Evolutionary conservation across 2,888 invertebrate genomes (phyloP).

Genomic region (Dicycla oo): DNA sequence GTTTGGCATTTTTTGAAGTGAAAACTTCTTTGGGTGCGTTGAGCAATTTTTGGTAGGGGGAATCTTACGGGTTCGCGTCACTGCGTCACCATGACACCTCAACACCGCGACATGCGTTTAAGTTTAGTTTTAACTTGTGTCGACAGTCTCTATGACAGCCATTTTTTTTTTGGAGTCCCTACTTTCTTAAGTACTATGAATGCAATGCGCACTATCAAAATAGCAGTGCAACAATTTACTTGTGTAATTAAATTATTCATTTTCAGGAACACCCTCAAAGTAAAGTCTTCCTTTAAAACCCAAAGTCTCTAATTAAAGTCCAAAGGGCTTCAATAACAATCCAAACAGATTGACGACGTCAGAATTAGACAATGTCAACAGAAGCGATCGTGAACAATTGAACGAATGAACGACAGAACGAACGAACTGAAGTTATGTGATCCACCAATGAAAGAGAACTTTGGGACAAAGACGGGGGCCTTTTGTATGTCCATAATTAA

Average conservation of each 20-base stretch:
- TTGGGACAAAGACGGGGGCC: constrained; percentile 64
- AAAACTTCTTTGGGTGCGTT: too few species aligned
- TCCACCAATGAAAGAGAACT: constrained; percentile 63
- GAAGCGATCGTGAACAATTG: constrained; percentile 53
- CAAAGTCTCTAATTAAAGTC: constrained; percentile 29
- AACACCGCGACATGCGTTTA: too few species aligned
- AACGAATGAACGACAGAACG: constrained; percentile 49
- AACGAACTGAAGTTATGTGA: constrained; percentile 67
- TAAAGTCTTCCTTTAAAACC: not conserved
- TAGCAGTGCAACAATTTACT: not conserved
- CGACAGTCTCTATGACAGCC: too few species aligned
- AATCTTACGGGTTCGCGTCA: too few species aligned
- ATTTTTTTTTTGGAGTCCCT: too few species aligned
- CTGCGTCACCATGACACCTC: too few species aligned
- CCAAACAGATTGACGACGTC: constrained; percentile 52
- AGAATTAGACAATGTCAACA: constrained; percentile 62
- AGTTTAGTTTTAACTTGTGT: too few species aligned
- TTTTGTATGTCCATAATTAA: constrained; percentile 72
- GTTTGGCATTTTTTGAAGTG: too few species aligned
- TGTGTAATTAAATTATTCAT: not conserved
- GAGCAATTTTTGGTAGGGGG: too few species aligned
- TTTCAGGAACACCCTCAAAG: not conserved
- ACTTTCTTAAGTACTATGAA: not conserved
- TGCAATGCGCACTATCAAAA: not conserved
- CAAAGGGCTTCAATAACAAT: constrained; percentile 37